phyloP scores from a whole-genome alignment of 2,888 invertebrate genomes.

The Rugalucina vietnamica region DNA sequence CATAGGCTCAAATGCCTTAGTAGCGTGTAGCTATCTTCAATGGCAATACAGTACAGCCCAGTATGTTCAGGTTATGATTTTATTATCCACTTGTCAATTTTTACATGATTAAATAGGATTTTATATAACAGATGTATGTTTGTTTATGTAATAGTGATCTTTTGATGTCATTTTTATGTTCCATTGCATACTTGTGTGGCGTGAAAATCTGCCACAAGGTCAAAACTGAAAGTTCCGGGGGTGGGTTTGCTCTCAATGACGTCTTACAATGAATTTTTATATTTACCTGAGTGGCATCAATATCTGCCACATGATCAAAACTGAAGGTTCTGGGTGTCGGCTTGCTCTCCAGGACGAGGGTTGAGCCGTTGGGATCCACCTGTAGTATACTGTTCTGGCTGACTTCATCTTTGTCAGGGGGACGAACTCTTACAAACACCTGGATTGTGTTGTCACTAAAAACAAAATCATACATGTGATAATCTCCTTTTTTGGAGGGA shows the following conservation, averaged over 20 bases:
- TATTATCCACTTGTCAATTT: too few relatives aligned
- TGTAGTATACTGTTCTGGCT: slow-evolving; percentile 65
- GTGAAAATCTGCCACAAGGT: slow-evolving; percentile 78
- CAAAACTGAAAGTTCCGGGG: slow-evolving; percentile 79
- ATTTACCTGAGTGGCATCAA: slow-evolving; percentile 77
- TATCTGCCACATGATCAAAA: slow-evolving; percentile 80
- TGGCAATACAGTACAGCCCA: too few relatives aligned
- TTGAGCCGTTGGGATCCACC: slow-evolving; percentile 67
- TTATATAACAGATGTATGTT: too few relatives aligned
- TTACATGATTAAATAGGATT: too few relatives aligned
- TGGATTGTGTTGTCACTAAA: slow-evolving; percentile 72
- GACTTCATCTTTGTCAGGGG: slow-evolving; percentile 71
- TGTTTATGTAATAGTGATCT: too few relatives aligned
- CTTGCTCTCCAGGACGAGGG: slow-evolving; percentile 73
- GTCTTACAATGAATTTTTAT: too few relatives aligned
- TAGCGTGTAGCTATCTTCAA: too few relatives aligned
- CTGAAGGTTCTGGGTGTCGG: slow-evolving; percentile 79
- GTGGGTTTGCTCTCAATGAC: slow-evolving; percentile 76
- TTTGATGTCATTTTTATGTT: too few relatives aligned
- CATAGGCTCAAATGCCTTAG: too few relatives aligned
- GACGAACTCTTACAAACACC: slow-evolving; percentile 81
- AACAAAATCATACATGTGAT: neutral
- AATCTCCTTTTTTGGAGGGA: too few relatives aligned
- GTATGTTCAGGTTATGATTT: too few relatives aligned
- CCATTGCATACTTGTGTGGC: slow-evolving; percentile 81